These are phyloP conservation scores for Brachionus rubens DNA, from an alignment of 1,140 invertebrate species.

Conservation along the genomic window DNA sequence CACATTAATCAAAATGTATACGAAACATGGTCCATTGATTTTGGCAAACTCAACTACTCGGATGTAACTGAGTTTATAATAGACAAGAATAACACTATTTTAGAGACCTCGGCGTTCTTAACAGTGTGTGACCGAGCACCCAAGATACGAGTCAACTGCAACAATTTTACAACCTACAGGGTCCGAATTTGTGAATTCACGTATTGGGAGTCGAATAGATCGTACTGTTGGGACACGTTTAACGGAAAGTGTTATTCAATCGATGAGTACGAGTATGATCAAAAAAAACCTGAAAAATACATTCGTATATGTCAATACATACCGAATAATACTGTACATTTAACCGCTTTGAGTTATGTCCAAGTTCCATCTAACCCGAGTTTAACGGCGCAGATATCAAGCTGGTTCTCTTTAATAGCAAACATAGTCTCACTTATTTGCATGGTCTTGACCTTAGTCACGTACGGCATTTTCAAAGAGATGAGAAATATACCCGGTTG, in stretches of 20 bases:
- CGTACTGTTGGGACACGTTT: conserved; percentile 17
- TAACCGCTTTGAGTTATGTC: neutral
- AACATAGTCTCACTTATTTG: conserved; percentile 52
- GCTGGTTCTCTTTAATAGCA: neutral
- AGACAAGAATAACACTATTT: neutral
- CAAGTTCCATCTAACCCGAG: neutral
- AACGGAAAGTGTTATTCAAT: conserved; percentile 31
- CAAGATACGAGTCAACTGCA: conserved; percentile 34
- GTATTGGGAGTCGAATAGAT: neutral
- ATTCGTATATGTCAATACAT: conserved; percentile 29
- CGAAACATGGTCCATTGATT: neutral
- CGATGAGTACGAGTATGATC: conserved; percentile 41
- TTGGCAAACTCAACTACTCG: neutral
- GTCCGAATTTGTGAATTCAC: conserved; percentile 1
- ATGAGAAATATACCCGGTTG: conserved; percentile 64
- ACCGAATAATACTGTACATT: neutral
- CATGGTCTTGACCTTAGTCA: conserved; percentile 54
- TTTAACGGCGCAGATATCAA: neutral
- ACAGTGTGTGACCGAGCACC: conserved; percentile 30
- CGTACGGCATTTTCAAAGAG: conserved; percentile 60
- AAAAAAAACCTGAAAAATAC: conserved; percentile 17
- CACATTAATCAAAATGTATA: neutral
- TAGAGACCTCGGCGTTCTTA: neutral
- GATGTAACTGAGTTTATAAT: conserved; percentile 36
- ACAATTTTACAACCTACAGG: conserved; percentile 3